A percentile compares a stretch with the other conserved stretches of the same genome.
Evolutionary conservation across 2,888 invertebrate genomes (phyloP).

Genomic region (Temnothorax rugatulus): DNA sequence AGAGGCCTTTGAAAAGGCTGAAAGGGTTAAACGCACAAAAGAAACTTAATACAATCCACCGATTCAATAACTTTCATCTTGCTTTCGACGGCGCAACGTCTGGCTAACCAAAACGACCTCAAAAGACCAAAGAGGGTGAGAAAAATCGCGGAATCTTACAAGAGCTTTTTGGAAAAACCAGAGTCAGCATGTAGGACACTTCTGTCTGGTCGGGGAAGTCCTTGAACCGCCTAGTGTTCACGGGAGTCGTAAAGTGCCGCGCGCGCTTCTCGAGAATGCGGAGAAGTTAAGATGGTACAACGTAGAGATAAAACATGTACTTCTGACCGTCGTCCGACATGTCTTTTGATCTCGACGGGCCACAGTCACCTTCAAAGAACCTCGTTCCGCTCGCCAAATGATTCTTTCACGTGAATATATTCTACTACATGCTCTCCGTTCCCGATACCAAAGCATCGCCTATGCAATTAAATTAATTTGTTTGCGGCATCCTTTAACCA

Average conservation of each 20-base stretch:
- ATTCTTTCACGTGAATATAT: slow-evolving; percentile 51
- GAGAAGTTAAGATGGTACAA: slow-evolving; percentile 62
- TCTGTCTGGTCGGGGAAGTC: slow-evolving; percentile 56
- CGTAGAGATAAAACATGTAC: slow-evolving; percentile 72
- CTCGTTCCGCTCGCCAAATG: slow-evolving; percentile 36
- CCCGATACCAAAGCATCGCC: neutral
- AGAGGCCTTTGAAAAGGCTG: neutral
- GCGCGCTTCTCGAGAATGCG: slow-evolving; percentile 62
- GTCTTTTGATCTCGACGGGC: slow-evolving; percentile 50
- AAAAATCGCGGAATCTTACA: slow-evolving; percentile 21
- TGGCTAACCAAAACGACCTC: slow-evolving; percentile 29
- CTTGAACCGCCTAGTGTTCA: slow-evolving; percentile 66
- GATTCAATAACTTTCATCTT: slow-evolving; percentile 50
- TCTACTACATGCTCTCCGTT: neutral
- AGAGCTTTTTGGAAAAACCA: slow-evolving; percentile 44
- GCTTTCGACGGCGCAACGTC: slow-evolving; percentile 3
- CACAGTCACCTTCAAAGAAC: slow-evolving; percentile 46
- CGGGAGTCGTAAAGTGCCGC: slow-evolving; percentile 59
- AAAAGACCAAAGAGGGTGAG: slow-evolving; percentile 21
- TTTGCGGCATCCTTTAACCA: slow-evolving; percentile 15
- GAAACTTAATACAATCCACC: slow-evolving; percentile 11
- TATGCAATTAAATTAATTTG: slow-evolving; percentile 31
- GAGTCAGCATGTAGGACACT: slow-evolving; percentile 66
- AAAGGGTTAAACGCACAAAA: slow-evolving; percentile 30
- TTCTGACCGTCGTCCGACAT: slow-evolving; percentile 43